Conservation (phyloP, 2,797 vertebrate species). For the Micropoecilia bifurca region DNA sequence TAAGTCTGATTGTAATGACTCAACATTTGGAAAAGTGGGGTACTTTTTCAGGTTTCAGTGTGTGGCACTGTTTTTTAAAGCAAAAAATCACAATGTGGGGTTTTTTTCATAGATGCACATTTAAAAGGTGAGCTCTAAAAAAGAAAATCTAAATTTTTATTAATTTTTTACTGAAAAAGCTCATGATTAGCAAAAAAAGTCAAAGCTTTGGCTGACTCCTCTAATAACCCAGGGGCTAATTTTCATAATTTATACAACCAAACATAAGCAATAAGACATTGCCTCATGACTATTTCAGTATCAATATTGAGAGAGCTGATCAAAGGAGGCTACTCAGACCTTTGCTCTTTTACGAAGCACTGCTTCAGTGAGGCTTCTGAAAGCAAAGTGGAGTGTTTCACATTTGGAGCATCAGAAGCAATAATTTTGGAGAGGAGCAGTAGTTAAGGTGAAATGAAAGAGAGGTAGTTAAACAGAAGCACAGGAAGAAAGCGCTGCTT, state of each 20-base stretch:
- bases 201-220: slow-evolving; percentile 19
- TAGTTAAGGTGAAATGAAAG: slow-evolving; percentile 42
- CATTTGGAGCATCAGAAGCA: slow-evolving; percentile 56
- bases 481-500: slow-evolving; percentile 55
- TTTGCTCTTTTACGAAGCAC: slow-evolving; percentile 45
- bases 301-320: slow-evolving; percentile 57
- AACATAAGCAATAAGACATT: slow-evolving; percentile 30
- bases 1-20: too few species aligned
- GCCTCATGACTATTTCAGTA: slow-evolving; percentile 42
- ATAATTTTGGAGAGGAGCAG: slow-evolving; percentile 50
- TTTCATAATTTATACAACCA: slow-evolving; percentile 46
- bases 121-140: not conserved
- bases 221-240: slow-evolving; percentile 36
- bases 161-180: not conserved
- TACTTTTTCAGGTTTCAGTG: not conserved
- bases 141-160: not conserved
- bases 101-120: not conserved
- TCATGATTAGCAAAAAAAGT: slow-evolving; percentile 28
- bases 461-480: slow-evolving; percentile 57
- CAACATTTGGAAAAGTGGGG: too few species aligned
- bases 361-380: slow-evolving; percentile 42
- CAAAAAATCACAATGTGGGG: not conserved
- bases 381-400: slow-evolving; percentile 63
- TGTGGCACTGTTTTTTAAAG: not conserved
- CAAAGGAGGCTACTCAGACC: slow-evolving; percentile 53